Percentiles rank a stretch among this genome's conserved stretches.
Conservation (phyloP, 2,113 vertebrate genomes). For the Otis tarda region DNA sequence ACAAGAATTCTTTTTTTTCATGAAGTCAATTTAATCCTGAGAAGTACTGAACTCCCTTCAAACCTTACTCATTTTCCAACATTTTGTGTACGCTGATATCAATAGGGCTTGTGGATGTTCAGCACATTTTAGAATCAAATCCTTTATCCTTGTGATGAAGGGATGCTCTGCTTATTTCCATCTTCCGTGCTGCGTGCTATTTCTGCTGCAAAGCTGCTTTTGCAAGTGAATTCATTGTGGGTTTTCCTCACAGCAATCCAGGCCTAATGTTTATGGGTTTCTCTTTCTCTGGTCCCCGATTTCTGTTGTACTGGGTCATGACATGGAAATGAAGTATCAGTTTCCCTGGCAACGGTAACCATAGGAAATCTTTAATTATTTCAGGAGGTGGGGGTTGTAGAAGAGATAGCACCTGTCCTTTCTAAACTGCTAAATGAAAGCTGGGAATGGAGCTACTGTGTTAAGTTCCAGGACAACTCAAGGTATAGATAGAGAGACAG, state of each 20-base stretch:
- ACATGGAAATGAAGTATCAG: neutral
- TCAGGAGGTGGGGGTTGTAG: neutral
- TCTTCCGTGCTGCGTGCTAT: neutral
- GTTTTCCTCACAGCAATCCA: neutral
- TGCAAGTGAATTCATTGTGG: neutral
- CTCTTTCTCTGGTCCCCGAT: neutral
- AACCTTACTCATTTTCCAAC: neutral
- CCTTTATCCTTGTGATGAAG: neutral
- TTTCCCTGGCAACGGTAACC: constrained; percentile 54
- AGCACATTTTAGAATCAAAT: neutral
- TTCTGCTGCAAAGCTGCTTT: neutral
- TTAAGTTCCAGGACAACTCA: neutral
- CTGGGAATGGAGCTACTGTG: neutral
- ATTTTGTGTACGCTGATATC: neutral
- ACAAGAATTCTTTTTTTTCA: neutral
- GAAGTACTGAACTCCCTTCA: neutral
- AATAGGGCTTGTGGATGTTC: neutral
- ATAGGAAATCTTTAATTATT: neutral
- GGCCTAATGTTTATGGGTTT: neutral
- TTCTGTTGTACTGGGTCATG: neutral
- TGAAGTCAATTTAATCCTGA: neutral
- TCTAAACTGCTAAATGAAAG: neutral
- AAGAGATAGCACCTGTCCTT: neutral
- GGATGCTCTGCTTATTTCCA: neutral
- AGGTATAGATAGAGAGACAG: neutral